A percentile compares a stretch with the other conserved stretches of the same genome.
Evolutionary conservation across 2,888 invertebrate genomes (phyloP).

Genomic region (Eupithecia tripunctaria): DNA sequence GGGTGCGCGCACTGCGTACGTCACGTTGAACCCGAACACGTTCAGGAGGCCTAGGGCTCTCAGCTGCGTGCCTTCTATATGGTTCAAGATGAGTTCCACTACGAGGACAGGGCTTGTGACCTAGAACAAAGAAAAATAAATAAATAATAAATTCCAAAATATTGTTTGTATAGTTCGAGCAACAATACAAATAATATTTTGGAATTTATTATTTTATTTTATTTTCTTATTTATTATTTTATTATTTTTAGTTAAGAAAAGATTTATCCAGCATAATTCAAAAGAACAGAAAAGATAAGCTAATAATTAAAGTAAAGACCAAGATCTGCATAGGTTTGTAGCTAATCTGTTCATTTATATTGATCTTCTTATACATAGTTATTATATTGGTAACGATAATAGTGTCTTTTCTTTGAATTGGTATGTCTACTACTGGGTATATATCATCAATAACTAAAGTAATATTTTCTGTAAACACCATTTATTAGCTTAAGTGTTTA

Average conservation of each 20-base stretch:
- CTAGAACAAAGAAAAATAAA: slow-evolving; percentile 54
- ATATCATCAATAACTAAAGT: background rate
- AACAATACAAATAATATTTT: too few relatives aligned
- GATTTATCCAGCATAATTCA: too few relatives aligned
- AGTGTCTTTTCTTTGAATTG: background rate
- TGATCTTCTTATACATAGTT: background rate
- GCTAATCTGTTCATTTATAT: too few relatives aligned
- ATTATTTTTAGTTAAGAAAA: too few relatives aligned
- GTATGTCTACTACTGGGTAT: background rate
- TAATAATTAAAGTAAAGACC: too few relatives aligned
- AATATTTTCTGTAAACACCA: slow-evolving; percentile 16
- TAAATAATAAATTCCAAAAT: background rate
- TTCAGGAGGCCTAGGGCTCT: slow-evolving; percentile 92
- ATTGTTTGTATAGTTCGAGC: too few relatives aligned
- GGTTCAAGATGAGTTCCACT: slow-evolving; percentile 89
- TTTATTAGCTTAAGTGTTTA: slow-evolving; percentile 13
- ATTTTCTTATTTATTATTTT: too few relatives aligned
- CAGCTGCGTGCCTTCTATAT: slow-evolving; percentile 92
- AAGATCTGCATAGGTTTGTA: too few relatives aligned
- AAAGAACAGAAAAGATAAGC: too few relatives aligned
- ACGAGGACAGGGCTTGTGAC: slow-evolving; percentile 90
- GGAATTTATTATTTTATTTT: too few relatives aligned
- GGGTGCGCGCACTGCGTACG: slow-evolving; percentile 89
- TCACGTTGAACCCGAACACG: slow-evolving; percentile 96
- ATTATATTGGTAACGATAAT: background rate